Evolutionary conservation across 2,113 vertebrate genomes (phyloP).

Genomic region (Thunnus maccoyii): DNA sequence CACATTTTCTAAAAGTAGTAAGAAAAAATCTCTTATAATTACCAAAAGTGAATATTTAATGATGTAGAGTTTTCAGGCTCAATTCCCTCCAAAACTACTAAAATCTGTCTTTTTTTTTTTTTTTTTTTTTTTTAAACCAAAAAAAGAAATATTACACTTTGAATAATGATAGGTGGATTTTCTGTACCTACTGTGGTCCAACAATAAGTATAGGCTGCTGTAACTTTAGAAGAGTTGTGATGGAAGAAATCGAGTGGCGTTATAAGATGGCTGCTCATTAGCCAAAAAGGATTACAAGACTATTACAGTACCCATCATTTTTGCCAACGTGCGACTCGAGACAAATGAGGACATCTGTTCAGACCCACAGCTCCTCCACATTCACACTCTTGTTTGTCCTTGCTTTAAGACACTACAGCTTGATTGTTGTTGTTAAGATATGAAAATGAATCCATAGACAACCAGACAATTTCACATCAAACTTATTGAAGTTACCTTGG

Average conservation of each 20-base stretch:
- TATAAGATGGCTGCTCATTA: conserved; percentile 61
- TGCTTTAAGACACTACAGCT: conserved; percentile 27
- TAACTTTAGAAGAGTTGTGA: conserved; percentile 39
- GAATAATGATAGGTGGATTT: conserved; percentile 2
- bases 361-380: conserved; percentile 42
- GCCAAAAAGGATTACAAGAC: conserved; percentile 68
- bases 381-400: conserved; percentile 38
- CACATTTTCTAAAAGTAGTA: neutral
- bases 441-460: neutral
- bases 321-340: conserved; percentile 59
- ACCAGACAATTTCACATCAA: neutral
- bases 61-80: neutral
- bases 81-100: neutral
- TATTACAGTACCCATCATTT: conserved; percentile 53
- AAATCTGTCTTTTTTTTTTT: neutral
- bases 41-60: too few relatives aligned
- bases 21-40: neutral
- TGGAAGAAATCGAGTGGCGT: conserved; percentile 43
- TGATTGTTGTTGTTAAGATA: conserved; percentile 11
- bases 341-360: conserved; percentile 74
- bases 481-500: conserved; percentile 25
- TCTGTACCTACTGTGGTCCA: neutral
- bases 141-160: conserved; percentile 2
- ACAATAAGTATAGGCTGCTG: conserved; percentile 26
- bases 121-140: neutral